A percentile compares a stretch with the other conserved stretches of the same genome.
These are phyloP conservation scores for Puma concolor DNA, from an alignment of 2,113 vertebrate genomes.

Conservation along the genomic window DNA sequence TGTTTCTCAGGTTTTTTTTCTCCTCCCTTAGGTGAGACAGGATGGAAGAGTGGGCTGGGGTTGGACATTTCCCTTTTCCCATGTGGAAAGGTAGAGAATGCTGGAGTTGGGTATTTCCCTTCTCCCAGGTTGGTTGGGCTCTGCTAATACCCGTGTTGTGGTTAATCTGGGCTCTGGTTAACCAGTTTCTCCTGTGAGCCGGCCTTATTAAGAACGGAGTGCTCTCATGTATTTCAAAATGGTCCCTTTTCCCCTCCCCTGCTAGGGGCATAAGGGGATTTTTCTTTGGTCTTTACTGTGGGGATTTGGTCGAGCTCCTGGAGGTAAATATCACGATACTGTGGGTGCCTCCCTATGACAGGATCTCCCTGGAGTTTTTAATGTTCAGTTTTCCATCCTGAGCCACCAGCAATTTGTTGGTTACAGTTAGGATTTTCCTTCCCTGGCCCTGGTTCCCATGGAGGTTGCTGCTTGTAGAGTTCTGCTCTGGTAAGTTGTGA, in stretches of 20 bases:
- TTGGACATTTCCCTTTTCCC: background rate
- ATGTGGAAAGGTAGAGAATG: background rate
- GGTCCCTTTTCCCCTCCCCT: background rate
- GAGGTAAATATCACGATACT: background rate
- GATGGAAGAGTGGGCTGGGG: background rate
- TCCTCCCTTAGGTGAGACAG: background rate
- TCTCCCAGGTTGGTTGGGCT: background rate
- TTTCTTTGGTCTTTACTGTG: background rate
- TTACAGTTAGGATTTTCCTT: background rate
- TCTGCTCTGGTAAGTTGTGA: background rate
- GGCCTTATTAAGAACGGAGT: background rate
- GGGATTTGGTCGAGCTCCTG: background rate
- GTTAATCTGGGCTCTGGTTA: background rate
- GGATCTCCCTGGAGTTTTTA: background rate
- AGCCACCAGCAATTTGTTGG: background rate
- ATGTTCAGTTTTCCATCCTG: background rate
- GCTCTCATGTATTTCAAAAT: background rate
- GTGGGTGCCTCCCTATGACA: background rate
- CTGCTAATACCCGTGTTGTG: background rate
- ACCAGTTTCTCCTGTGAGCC: background rate
- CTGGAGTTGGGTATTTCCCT: background rate
- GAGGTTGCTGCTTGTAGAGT: background rate
- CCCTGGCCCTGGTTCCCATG: background rate
- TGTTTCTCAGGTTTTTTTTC: background rate
- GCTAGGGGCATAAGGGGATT: background rate